phyloP scores from a whole-genome alignment of 2,113 vertebrate genomes.

The Varanus komodoensis region DNA sequence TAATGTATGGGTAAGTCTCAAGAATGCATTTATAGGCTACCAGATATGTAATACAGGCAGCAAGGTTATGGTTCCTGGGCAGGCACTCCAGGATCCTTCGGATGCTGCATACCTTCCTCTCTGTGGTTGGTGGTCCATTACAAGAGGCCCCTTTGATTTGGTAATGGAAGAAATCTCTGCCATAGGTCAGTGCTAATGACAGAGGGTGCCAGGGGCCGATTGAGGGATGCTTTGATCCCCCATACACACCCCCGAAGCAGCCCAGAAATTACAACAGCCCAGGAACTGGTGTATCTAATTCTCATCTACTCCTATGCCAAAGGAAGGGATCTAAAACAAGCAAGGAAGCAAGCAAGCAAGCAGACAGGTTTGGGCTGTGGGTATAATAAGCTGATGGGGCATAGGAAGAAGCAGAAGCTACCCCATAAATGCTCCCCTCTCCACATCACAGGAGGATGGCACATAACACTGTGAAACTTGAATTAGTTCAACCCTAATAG shows the following conservation, averaged over 20 bases:
- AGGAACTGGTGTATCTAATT: background rate
- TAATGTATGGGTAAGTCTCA: background rate
- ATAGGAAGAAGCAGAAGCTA: background rate
- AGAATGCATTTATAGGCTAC: background rate
- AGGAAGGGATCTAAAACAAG: background rate
- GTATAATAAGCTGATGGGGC: background rate
- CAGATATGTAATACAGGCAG: background rate
- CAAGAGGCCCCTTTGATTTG: background rate
- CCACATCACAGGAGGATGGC: too few relatives aligned
- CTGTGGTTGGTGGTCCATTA: too few relatives aligned
- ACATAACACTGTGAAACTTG: background rate
- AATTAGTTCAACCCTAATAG: background rate
- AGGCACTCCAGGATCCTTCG: background rate
- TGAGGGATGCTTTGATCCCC: background rate
- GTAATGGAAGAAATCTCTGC: background rate
- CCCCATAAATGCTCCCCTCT: background rate
- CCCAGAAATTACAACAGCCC: background rate
- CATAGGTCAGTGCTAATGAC: background rate
- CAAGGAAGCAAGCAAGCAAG: too few relatives aligned
- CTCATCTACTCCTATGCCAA: background rate
- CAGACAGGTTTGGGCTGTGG: too few relatives aligned
- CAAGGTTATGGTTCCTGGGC: background rate
- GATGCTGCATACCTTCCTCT: background rate
- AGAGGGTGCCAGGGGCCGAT: background rate
- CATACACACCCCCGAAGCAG: background rate